Base-by-base conservation (phyloP, 1,140 invertebrate species). In the Caenorhabditis latens region DNA sequence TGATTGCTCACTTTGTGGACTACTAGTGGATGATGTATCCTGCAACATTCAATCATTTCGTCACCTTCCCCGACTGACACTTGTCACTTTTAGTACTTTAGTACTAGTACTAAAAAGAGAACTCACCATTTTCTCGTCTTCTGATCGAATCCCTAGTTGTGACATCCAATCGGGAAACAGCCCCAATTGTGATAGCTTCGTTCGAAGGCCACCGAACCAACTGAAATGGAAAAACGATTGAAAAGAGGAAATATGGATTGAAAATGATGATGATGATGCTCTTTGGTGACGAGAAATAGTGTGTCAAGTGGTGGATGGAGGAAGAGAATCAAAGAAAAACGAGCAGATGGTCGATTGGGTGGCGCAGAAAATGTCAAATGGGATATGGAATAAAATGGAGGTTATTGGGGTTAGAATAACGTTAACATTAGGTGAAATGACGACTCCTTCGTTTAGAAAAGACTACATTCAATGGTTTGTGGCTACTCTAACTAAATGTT, bases 131-230 rank as follows among this genome's bases (percentile, higher is more conserved):
- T 79, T 79, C 21, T 79, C 71, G 71, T 50, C 46, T 11, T 79
- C 46, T n/a, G 71, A 79, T 79, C n/a, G 14, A 8, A 87, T 65
- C 19, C 86, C 86, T n/a, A 87, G 40, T 24, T 87, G 86, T 48
- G 55, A 83, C 86, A 87, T 83, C 86, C 86, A 87, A 42, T 87
- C 86, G 57, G 61, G 58, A 43, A 87, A 57, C 21, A 53, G 16
- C 3, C 75, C 48, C 63, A 85, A 40, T 67, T 85, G 84, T 53
- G 63, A 83, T 13, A 87, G 55, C 48, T 87, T 87, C 6, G 86
- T 82, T 43, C 63, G 55, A 48, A 87, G 83, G 14, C 86, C 86
- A 14, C 75, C 84, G 61, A 87, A 84, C 86, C 86, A 87, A 46
- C 86, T 87, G 82, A 71, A 87, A 32, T 32, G 32, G 1, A 32